Evolutionary conservation across 2,113 vertebrate species (phyloP), one percentile per base, ranked within the genome.

Genomic region (Pao palembangensis): DNA sequence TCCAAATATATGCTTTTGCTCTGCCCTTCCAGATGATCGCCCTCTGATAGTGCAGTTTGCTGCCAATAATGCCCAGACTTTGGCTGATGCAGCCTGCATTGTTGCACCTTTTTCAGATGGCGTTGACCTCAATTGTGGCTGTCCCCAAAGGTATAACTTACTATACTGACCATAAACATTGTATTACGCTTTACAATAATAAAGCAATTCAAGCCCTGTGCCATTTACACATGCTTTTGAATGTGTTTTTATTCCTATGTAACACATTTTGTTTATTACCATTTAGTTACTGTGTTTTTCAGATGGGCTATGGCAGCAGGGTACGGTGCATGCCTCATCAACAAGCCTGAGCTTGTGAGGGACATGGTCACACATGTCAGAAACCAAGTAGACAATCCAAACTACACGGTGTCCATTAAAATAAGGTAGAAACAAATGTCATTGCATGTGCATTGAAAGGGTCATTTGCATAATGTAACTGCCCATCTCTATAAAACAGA

Each of bases 111-210:
- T 95, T 75, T 94, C 94, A 31, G 92, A 94, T 71, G 97, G 96
- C 61, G 91, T 99, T 87, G 96, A 99, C 83, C 87, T 99, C 20
- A 99, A 99, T 86, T 99, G 96, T 84, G 97, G 97, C 73, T 99
- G 97, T 75, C 97, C 96, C 69, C 97, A 99, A 81, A 96, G 96
- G 96, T 89, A 34, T 38, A 10, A 12, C 10, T 38, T 12, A 28
- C 25, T 28, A 28, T 6, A 28, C 25, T 28, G 25, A 7, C 25
- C 5, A 28, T 28, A 28, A 28, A 28, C 25, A 23, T 23, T 23
- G 21, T 23, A 23, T 23, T 23, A 6, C 1, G 25, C 25, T 28
- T 28, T 28, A 28, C 21, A 28, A 28, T 28, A 28, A 28, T 28
- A 28, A 28, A 28, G 25, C 25, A 38, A 2, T 38, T 44, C 16